phyloP scores from a whole-genome alignment of 2,888 invertebrate species.

The Minunthozetes semirufus region DNA sequence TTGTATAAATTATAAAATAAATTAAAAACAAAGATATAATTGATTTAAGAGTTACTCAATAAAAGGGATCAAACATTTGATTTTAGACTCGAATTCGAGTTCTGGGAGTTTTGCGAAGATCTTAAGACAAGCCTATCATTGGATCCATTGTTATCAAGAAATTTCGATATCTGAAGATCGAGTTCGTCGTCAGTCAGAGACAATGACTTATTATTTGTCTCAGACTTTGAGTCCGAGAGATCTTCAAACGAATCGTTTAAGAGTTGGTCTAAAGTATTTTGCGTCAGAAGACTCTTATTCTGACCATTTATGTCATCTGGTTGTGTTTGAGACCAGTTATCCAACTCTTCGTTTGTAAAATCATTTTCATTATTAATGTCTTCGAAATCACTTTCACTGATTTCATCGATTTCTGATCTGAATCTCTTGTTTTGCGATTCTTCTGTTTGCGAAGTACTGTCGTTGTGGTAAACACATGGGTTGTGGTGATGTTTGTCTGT shows the following conservation, averaged over 20 bases:
- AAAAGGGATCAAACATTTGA: no score
- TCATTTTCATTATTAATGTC: not conserved
- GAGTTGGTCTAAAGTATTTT: not conserved
- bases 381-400: not conserved
- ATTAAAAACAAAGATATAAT: no score
- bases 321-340: not conserved
- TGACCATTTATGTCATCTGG: not conserved
- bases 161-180: not conserved
- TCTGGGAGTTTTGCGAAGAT: not conserved
- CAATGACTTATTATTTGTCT: not conserved
- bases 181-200: not conserved
- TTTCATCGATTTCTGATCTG: not conserved
- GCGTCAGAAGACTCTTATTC: not conserved
- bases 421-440: not conserved
- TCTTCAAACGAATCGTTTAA: not conserved
- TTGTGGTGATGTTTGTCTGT: conserved; percentile 4
- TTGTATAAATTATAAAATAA: no score
- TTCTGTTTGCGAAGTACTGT: not conserved
- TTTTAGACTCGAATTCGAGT: not conserved
- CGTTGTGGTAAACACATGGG: not conserved
- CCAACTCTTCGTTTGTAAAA: not conserved
- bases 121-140: not conserved
- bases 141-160: not conserved
- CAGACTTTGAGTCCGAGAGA: not conserved
- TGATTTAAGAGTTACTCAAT: no score